phyloP scores from a whole-genome alignment of 1,140 invertebrate genomes.

The Lordiphosa mommai region DNA sequence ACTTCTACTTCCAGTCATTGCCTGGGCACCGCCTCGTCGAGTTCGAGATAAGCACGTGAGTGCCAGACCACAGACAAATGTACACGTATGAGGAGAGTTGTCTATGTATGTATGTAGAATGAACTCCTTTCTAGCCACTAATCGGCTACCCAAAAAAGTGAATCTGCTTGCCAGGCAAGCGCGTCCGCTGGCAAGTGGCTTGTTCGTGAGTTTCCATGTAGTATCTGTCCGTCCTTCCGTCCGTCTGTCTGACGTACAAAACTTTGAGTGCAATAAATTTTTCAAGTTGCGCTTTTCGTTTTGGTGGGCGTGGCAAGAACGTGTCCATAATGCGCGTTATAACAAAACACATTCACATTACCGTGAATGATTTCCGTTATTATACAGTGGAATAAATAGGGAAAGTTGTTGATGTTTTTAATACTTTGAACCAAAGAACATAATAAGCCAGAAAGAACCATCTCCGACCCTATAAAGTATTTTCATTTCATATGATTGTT shows the following conservation, averaged over 20 bases:
- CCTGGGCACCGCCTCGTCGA: slow-evolving; percentile 33
- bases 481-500: too few species aligned
- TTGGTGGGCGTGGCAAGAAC: slow-evolving; percentile 26
- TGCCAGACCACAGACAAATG: slow-evolving; percentile 32
- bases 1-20: slow-evolving; percentile 7
- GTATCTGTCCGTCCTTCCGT: slow-evolving; percentile 24
- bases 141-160: slow-evolving; percentile 60
- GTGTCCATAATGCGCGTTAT: slow-evolving; percentile 68
- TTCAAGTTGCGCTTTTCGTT: slow-evolving; percentile 72
- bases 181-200: slow-evolving; percentile 6
- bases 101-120: neutral
- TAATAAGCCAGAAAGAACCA: too few species aligned
- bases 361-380: slow-evolving; percentile 38
- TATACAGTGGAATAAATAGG: slow-evolving; percentile 10
- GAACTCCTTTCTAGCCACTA: slow-evolving; percentile 18
- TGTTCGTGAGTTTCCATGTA: neutral
- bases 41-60: slow-evolving; percentile 73
- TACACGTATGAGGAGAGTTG: neutral
- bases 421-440: too few species aligned
- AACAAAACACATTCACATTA: slow-evolving; percentile 36
- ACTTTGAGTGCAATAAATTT: slow-evolving; percentile 70
- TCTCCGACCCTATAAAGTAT: too few species aligned
- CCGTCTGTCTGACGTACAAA: slow-evolving; percentile 14
- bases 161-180: slow-evolving; percentile 53
- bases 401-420: neutral